phyloP scores from a whole-genome alignment of 2,113 vertebrate species.

The Phylloscopus trochilus region DNA sequence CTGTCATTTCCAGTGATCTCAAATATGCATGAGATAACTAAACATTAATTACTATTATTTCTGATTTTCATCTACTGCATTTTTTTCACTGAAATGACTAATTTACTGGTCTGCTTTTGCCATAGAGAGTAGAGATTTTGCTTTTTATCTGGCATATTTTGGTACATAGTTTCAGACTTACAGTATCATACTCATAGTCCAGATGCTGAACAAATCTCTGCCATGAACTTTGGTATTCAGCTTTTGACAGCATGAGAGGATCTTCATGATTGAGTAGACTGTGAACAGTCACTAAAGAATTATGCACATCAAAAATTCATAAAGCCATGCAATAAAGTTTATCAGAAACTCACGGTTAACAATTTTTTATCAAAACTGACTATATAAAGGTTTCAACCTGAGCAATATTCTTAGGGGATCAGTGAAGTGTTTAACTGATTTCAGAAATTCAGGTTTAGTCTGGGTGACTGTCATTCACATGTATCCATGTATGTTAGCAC shows the following conservation, averaged over 20 bases:
- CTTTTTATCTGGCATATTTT: not conserved
- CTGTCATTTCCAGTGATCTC: not conserved
- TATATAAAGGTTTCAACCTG: not conserved
- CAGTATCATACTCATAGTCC: not conserved
- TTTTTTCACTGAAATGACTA: not conserved
- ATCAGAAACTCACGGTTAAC: not conserved
- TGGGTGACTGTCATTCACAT: not conserved
- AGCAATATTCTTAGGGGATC: not conserved
- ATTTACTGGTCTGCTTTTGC: not conserved
- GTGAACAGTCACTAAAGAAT: not conserved
- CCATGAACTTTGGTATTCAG: not conserved
- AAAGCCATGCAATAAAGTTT: constrained; percentile 7
- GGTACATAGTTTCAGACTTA: not conserved
- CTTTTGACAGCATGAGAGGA: not conserved
- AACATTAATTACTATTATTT: not conserved
- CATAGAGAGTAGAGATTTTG: not conserved
- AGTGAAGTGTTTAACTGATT: not conserved
- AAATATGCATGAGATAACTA: not conserved
- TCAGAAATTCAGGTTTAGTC: not conserved
- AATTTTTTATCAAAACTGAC: not conserved
- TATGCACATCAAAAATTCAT: constrained; percentile 1
- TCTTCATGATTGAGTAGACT: not conserved
- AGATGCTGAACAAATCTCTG: not conserved
- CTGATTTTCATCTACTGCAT: not conserved
- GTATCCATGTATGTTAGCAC: not conserved